These are phyloP conservation scores for Ceratina australensis DNA, from an alignment of 1,140 invertebrate genomes.

Conservation along the genomic window DNA sequence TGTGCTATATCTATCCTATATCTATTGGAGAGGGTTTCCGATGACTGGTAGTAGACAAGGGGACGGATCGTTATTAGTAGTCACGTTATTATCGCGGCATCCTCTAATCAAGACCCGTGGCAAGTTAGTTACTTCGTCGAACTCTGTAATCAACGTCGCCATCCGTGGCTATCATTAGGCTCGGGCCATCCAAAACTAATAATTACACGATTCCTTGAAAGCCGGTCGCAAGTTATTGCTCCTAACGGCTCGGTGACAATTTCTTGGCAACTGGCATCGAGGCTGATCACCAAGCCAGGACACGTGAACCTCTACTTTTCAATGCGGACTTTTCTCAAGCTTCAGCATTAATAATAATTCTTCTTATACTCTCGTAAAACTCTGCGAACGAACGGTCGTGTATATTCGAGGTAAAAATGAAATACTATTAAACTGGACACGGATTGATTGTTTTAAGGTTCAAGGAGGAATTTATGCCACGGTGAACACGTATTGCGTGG, in stretches of 20 bases:
- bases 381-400: not conserved
- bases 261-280: conserved; percentile 1
- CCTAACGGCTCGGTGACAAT: conserved; percentile 9
- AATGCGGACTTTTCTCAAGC: not conserved
- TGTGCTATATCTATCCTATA: no score
- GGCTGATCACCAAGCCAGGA: not conserved
- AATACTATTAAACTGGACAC: not conserved
- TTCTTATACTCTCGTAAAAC: not conserved
- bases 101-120: conserved; percentile 62
- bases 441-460: not conserved
- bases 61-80: conserved; percentile 61
- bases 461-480: not conserved
- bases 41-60: conserved; percentile 28
- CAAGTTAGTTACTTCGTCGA: conserved; percentile 62
- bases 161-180: conserved; percentile 57
- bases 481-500: not conserved
- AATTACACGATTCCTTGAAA: conserved; percentile 46
- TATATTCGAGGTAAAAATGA: no score
- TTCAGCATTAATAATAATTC: no score
- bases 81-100: conserved; percentile 47
- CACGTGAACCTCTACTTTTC: not conserved
- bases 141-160: conserved; percentile 66
- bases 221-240: not conserved
- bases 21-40: not conserved
- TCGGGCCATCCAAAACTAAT: conserved; percentile 53